Evolutionary conservation across 2,888 invertebrate genomes (phyloP).

Genomic region (Drosophila basisetae): DNA sequence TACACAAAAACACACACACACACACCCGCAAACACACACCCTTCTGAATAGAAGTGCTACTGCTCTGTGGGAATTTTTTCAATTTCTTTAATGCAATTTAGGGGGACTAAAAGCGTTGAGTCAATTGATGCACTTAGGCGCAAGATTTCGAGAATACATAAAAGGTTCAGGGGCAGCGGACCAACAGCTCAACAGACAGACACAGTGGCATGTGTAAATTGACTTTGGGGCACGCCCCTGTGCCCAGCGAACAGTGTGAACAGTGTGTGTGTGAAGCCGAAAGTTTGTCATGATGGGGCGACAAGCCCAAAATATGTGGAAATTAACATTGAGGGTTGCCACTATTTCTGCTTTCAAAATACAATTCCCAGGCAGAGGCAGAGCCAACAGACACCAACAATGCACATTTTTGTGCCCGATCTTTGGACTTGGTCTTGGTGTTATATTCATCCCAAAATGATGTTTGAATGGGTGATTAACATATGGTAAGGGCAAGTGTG

Average conservation of each 20-base stretch:
- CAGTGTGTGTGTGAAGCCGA: constrained; percentile 20
- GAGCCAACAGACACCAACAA: constrained; percentile 29
- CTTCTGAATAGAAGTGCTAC: background rate
- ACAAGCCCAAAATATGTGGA: constrained; percentile 38
- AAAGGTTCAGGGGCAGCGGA: constrained; percentile 20
- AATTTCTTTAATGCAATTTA: constrained; percentile 64
- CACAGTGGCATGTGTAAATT: constrained; percentile 62
- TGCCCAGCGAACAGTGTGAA: constrained; percentile 51
- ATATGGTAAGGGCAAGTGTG: constrained; percentile 57
- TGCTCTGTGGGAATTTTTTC: constrained; percentile 18
- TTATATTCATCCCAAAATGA: constrained; percentile 61
- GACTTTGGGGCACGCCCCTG: constrained; percentile 62
- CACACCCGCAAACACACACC: background rate
- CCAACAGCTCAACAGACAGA: constrained; percentile 16
- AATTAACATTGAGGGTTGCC: constrained; percentile 72
- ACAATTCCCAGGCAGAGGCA: constrained; percentile 54
- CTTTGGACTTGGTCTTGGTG: constrained; percentile 36
- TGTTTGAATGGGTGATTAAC: constrained; percentile 73
- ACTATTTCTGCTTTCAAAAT: constrained; percentile 58
- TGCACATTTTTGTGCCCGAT: constrained; percentile 42
- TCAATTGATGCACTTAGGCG: constrained; percentile 74
- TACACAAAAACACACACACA: background rate
- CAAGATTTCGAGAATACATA: constrained; percentile 39
- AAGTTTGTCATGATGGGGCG: constrained; percentile 29
- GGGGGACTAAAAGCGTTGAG: constrained; percentile 38